Evolutionary conservation across 2,113 vertebrate species (phyloP).

Genomic region (Myiozetetes cayanensis): DNA sequence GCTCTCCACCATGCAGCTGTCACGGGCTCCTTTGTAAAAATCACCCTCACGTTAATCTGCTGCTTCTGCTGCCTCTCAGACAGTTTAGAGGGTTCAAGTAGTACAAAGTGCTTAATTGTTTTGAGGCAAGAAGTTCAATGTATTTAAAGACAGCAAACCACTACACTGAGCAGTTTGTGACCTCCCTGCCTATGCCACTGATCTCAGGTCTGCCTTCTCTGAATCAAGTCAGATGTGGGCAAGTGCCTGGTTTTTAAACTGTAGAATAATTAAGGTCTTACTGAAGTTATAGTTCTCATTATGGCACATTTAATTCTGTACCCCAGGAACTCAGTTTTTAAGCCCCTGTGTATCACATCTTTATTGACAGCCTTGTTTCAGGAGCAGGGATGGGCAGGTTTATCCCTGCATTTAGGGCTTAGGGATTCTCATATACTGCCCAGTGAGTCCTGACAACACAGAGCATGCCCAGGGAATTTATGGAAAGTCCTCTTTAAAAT

Average conservation of each 20-base stretch:
- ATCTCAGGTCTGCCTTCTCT: neutral
- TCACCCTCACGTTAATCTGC: neutral
- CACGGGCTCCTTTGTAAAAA: neutral
- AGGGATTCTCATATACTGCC: accelerated
- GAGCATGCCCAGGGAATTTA: neutral
- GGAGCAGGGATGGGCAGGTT: neutral
- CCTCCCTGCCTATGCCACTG: neutral
- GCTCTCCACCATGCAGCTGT: accelerated
- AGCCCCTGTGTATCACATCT: neutral
- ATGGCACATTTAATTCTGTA: neutral
- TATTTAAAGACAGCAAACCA: neutral
- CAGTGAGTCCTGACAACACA: neutral
- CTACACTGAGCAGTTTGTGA: neutral
- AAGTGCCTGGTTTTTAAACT: neutral
- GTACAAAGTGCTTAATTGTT: neutral
- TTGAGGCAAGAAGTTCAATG: neutral
- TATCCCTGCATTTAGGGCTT: neutral
- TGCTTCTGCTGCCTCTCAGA: neutral
- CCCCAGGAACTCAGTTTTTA: neutral
- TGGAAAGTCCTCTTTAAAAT: neutral
- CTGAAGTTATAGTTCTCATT: neutral
- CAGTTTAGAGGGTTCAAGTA: neutral
- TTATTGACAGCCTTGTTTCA: neutral
- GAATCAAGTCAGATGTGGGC: neutral
- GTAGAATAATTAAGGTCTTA: neutral